Evolutionary conservation across 2,888 invertebrate species (phyloP).

Genomic region (Resseliella maxima): DNA sequence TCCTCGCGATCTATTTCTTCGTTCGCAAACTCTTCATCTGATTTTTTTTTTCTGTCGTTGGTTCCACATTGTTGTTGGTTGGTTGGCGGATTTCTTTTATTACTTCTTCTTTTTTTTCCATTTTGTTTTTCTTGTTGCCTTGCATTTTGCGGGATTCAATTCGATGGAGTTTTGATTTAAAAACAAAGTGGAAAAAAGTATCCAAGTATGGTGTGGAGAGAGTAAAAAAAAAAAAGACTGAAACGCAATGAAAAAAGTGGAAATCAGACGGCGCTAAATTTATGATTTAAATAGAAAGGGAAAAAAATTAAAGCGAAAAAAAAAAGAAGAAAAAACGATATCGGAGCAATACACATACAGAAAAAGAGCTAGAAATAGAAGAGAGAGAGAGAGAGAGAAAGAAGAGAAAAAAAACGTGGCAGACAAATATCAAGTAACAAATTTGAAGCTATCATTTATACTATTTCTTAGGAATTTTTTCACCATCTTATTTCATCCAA

Average conservation of each 20-base stretch:
- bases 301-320: background rate
- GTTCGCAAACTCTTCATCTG: background rate
- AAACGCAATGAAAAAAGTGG: background rate
- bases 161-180: constrained; percentile 51
- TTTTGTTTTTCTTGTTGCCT: background rate
- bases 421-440: constrained; percentile 51
- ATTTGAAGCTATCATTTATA: constrained; percentile 44
- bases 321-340: background rate
- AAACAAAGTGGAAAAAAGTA: constrained; percentile 14
- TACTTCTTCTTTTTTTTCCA: background rate
- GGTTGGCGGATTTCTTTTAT: background rate
- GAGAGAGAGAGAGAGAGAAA: background rate
- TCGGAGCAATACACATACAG: background rate
- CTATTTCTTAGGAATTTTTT: constrained; percentile 24
- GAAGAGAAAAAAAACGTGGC: background rate
- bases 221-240: background rate
- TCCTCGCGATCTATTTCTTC: background rate
- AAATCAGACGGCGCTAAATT: constrained; percentile 53
- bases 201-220: background rate
- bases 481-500: background rate
- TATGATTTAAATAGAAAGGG: constrained; percentile 26
- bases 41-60: background rate
- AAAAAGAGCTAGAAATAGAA: background rate
- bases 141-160: background rate
- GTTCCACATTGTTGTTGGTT: too few relatives aligned